These are phyloP conservation scores for Echinarachnius parma DNA, from an alignment of 53 echinoderm and acorn worm genomes.

Conservation along the genomic window DNA sequence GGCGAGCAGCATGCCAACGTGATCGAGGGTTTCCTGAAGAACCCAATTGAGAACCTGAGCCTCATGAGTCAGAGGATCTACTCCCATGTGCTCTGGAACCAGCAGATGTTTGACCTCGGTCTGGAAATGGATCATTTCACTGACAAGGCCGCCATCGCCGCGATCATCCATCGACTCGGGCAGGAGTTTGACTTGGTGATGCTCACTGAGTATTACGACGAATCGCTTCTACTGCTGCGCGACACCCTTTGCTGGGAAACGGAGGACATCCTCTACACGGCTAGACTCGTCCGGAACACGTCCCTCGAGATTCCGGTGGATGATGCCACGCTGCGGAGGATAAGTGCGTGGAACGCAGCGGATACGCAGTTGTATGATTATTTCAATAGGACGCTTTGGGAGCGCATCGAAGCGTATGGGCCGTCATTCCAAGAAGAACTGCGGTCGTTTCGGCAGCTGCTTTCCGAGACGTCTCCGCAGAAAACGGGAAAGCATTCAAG, in stretches of 20 bases:
- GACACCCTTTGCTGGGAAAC: constrained; percentile 54
- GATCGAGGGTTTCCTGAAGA: constrained; percentile 40
- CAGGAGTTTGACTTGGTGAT: constrained; percentile 59
- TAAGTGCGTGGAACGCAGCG: constrained; percentile 49
- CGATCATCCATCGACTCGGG: constrained; percentile 19
- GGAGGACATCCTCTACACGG: constrained; percentile 57
- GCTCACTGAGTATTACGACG: constrained; percentile 59
- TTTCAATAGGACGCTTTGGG: constrained; percentile 64
- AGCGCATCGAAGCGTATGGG: constrained; percentile 46
- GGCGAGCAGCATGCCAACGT: constrained; percentile 27
- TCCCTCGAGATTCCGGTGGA: constrained; percentile 7
- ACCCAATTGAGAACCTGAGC: constrained; percentile 15
- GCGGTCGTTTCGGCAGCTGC: constrained; percentile 13
- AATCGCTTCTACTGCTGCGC: constrained; percentile 54
- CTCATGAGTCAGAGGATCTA: constrained; percentile 9
- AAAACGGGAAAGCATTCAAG: constrained; percentile 36
- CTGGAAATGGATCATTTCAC: constrained; percentile 31
- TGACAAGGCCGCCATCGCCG: constrained; percentile 8
- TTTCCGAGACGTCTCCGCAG: neutral
- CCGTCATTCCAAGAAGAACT: constrained; percentile 46
- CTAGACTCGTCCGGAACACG: constrained; percentile 43
- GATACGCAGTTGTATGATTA: constrained; percentile 55
- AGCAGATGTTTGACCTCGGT: constrained; percentile 59
- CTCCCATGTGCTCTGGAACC: constrained; percentile 35
- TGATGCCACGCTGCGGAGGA: constrained; percentile 6